Base-by-base conservation (phyloP, 2,113 vertebrate genomes). In the Salminus brasiliensis region DNA sequence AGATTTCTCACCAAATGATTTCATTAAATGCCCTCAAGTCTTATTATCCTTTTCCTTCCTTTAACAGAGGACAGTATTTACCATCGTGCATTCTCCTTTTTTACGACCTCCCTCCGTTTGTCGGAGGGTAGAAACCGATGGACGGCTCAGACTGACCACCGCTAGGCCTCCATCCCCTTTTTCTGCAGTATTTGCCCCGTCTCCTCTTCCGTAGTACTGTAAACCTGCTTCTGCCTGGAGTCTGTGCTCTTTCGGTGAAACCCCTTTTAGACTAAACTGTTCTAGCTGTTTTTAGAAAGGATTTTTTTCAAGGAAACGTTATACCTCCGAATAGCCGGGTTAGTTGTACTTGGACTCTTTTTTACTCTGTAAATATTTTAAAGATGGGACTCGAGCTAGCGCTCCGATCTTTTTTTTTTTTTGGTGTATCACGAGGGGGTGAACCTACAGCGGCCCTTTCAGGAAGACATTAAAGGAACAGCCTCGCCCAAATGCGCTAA, bases 101-200 rank as follows among this genome's bases (percentile, higher is more conserved):
- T 60, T 75, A 53, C 23, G 5, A 39, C 49, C 63, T 29, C 68
- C 65, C 45, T 13, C 45, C 30, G 23, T 39, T 59, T 74, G 21
- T 6, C 8, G 57, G 53, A 66, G 70, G 55, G 72, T 39, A 52
- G 41, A 21, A 81, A 39, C n/a, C 68, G 80, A 87, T 60, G 78
- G 30, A 41, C 32, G 13, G 77, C 81, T 81, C 84, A 72, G 80
- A 89, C 85, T 80, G 57, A 75, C 67, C 63, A 65, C 66, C 82
- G 77, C 65, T 75, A 81, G 79, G 83, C 81, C 86, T 53, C 5
- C 11, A 43, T 63, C 81, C 86, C 45, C 2, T 29, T 71, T 63
- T 41, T 49, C n/a, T 36, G 52, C 72, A 30, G 59, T 69, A 81
- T 71, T 83, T 71, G 68, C 84, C 86, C 87, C 87, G 71, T 74